Base-by-base conservation (phyloP, 2,797 vertebrate genomes). In the Pogonophryne albipinna region DNA sequence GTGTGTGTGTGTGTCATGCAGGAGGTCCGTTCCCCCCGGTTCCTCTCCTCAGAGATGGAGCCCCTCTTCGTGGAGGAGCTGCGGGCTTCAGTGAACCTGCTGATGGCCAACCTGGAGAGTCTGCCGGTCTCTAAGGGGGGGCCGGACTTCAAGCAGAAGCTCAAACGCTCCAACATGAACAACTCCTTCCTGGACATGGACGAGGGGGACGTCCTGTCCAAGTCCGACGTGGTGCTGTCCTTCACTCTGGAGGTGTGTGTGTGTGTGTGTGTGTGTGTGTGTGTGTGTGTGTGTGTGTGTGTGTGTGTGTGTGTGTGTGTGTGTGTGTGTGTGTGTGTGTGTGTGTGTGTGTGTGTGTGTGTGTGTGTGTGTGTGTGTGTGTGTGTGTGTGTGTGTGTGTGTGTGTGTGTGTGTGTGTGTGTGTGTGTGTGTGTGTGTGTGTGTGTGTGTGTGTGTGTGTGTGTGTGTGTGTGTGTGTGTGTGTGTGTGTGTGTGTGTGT, bases 91-190 rank as follows among this genome's bases (percentile, higher is more conserved):
- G 96, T 99, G 85, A 99, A 97, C 93, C 94, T 98, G 72, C 94
- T 99, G 38, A 99, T 99, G 98, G 97, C 97, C 53, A 99, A 99
- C 90, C 92, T 99, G 93, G 98, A 99, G 93, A 98, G 98, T 86
- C 97, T 98, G 71, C 98, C 98, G 0, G 98, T 99, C 75, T 97
- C 98, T 14, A 99, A 97, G 93, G 97, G 97, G 65, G 97, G 97
- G 0, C 94, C 97, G 0, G 98, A 99, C 91, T 97, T 97, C 90
- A 98, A 98, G 78, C 93, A 97, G 74, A 99, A 98, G 87, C 95
- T 98, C 69, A 99, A 99, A 67, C 94, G 98, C 72, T 97, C 97
- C 4, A 94, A 97, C 76, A 72, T 94, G 66, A 99, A 98, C 92
- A 97, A 96, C 90, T 96, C 97, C 0, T 99, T 99, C 92, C 89